Evolutionary conservation across 2,888 invertebrate genomes (phyloP).

Genomic region (Deilephila porcellus): DNA sequence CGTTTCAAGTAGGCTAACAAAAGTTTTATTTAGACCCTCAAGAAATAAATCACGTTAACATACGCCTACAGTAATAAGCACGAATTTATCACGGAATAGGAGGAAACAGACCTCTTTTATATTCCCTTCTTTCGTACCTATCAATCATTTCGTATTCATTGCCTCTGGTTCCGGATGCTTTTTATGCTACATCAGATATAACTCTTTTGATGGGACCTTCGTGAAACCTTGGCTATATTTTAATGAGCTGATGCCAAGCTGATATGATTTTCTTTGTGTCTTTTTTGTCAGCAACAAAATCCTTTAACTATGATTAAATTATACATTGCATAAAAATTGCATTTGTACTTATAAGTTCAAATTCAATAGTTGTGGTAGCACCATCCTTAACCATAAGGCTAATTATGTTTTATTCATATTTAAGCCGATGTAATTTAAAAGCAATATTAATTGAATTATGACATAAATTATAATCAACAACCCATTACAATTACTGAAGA

Average conservation of each 20-base stretch:
- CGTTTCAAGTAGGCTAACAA: neutral
- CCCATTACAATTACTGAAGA: no score
- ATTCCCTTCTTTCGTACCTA: neutral
- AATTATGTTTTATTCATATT: no score
- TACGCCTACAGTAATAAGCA: neutral
- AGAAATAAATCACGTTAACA: neutral
- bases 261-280: no score
- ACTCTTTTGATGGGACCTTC: constrained; percentile 21
- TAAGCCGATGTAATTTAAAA: no score
- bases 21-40: neutral
- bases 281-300: no score
- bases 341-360: no score
- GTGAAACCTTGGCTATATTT: neutral
- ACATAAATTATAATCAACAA: no score
- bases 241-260: constrained; percentile 6
- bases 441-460: no score
- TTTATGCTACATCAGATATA: constrained; percentile 26
- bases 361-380: no score
- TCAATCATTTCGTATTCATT: constrained; percentile 21
- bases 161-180: constrained; percentile 13
- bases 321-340: no score
- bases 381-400: no score
- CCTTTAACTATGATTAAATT: no score
- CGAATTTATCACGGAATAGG: constrained; percentile 4
- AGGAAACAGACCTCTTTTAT: constrained; percentile 3